Percentiles rank a stretch among this genome's conserved stretches.
These are phyloP conservation scores for Ceratitis capitata DNA, from an alignment of 1,140 invertebrate species.

Conservation along the genomic window DNA sequence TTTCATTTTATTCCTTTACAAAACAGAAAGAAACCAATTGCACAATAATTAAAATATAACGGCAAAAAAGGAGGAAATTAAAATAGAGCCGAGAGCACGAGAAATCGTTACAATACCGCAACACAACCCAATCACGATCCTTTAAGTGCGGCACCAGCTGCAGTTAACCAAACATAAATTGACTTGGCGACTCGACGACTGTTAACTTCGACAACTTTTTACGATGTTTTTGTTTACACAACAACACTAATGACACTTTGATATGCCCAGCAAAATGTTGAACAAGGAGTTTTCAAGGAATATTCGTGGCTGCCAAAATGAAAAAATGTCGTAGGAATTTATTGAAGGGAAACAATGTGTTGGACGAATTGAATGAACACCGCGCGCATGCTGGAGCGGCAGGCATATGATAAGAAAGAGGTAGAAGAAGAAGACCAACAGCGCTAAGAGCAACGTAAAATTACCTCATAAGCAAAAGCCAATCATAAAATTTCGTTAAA, in stretches of 20 bases:
- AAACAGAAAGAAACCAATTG: background rate
- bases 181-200: conserved; percentile 9
- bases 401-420: background rate
- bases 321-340: background rate
- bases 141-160: background rate
- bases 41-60: background rate
- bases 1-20: too few relatives aligned
- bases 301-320: background rate
- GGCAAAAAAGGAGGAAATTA: background rate
- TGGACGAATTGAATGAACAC: background rate
- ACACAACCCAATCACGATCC: background rate
- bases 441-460: background rate
- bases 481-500: background rate
- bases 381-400: background rate
- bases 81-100: background rate
- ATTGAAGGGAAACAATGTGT: background rate
- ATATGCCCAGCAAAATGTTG: background rate
- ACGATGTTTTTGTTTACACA: background rate
- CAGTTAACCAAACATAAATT: background rate
- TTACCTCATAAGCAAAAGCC: background rate
- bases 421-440: too few relatives aligned
- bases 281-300: background rate
- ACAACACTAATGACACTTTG: conserved; percentile 18
- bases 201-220: background rate
- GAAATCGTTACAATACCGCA: background rate